Conservation (phyloP, 2,888 invertebrate genomes). For the Blastobasis lacticolella region DNA sequence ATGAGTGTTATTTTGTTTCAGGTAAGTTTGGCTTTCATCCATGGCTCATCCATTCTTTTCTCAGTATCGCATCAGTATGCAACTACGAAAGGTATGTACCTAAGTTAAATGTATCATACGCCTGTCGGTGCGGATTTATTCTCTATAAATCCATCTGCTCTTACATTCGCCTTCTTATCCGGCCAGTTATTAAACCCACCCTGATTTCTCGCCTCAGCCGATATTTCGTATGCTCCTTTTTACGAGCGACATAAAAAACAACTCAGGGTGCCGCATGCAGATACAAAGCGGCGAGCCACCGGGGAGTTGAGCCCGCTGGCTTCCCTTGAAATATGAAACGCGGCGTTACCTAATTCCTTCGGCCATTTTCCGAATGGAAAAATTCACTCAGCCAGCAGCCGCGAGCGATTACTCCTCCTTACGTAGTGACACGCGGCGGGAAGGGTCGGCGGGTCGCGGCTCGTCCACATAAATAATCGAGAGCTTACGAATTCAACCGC, state of each 20-base stretch:
- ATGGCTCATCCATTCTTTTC: no score
- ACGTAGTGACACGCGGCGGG: constrained; percentile 48
- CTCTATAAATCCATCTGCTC: no score
- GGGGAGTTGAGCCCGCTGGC: constrained; percentile 19
- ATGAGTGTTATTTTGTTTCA: no score
- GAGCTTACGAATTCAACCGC: constrained; percentile 55
- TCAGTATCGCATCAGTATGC: no score
- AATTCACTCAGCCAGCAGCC: constrained; percentile 58
- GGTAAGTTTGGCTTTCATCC: no score
- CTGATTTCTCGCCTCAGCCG: constrained; percentile 38
- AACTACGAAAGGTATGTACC: no score
- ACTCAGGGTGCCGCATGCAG: constrained; percentile 29
- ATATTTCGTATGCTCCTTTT: constrained; percentile 46
- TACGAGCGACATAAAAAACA: constrained; percentile 55
- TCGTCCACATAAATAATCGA: constrained; percentile 63
- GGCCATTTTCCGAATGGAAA: constrained; percentile 62
- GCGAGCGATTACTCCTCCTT: constrained; percentile 62
- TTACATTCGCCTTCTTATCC: no score
- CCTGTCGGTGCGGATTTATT: no score
- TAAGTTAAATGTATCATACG: no score
- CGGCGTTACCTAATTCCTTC: constrained; percentile 52
- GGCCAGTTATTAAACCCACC: constrained; percentile 23
- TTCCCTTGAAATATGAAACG: constrained; percentile 53
- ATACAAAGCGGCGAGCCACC: constrained; percentile 21
- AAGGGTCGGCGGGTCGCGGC: constrained; percentile 30